Evolutionary conservation across 2,113 vertebrate genomes (phyloP).

Genomic region (Lamprotornis superbus): DNA sequence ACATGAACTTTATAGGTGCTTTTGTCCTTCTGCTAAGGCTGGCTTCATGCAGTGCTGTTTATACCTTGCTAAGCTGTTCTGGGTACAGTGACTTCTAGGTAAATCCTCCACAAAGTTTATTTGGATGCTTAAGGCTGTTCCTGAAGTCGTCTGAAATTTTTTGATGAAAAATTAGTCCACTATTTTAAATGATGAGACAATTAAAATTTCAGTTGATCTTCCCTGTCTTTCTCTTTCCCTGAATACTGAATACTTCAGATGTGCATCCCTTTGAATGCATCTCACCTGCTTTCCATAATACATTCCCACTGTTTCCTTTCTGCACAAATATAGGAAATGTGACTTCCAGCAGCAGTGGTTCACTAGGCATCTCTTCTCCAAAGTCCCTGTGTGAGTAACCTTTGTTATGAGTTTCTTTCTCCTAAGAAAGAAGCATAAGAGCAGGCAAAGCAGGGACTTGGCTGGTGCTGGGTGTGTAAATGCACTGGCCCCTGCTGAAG

Average conservation of each 20-base stretch:
- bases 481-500: not conserved
- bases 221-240: not conserved
- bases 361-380: not conserved
- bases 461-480: not conserved
- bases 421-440: not conserved
- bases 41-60: not conserved
- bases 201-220: not conserved
- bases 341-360: not conserved
- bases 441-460: not conserved
- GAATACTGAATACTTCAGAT: not conserved
- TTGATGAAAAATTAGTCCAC: not conserved
- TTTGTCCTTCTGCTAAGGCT: not conserved
- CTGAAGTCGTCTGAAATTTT: not conserved
- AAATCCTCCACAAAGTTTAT: not conserved
- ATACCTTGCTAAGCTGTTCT: not conserved
- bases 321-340: not conserved
- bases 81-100: not conserved
- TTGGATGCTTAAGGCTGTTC: not conserved
- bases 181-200: not conserved
- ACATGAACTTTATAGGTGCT: not conserved
- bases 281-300: not conserved
- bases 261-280: not conserved
- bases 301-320: not conserved
- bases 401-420: not conserved
- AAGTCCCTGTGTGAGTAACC: not conserved